Evolutionary conservation across 2,797 vertebrate genomes (phyloP).

Genomic region (Gila robusta): DNA sequence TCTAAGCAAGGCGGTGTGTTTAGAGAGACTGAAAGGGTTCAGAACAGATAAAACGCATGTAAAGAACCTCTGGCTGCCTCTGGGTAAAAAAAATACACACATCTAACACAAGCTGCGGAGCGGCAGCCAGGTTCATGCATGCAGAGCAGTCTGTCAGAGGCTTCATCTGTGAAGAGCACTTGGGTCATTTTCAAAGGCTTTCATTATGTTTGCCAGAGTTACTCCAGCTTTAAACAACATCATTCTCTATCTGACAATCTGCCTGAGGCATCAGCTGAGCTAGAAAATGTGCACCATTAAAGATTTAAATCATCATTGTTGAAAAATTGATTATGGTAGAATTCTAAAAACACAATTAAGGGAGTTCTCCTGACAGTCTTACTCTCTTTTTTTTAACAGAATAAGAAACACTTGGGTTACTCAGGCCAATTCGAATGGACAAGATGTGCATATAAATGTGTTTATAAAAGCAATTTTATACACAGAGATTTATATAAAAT

Average conservation of each 20-base stretch:
- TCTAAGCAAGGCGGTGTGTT: conserved; percentile 11
- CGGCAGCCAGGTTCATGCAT: conserved; percentile 36
- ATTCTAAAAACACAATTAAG: conserved; percentile 37
- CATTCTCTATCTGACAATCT: conserved; percentile 49
- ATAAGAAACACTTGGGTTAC: not conserved
- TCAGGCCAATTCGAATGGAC: not conserved
- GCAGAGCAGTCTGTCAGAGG: conserved; percentile 37
- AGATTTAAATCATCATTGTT: conserved; percentile 48
- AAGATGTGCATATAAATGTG: not conserved
- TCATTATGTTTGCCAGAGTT: conserved; percentile 42
- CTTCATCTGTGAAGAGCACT: conserved; percentile 42
- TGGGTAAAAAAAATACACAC: conserved; percentile 38
- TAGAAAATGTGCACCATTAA: conserved; percentile 47
- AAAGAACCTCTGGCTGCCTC: conserved; percentile 16
- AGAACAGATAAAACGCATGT: conserved; percentile 37
- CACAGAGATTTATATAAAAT: not conserved
- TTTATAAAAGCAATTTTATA: not conserved
- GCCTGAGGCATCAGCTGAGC: conserved; percentile 43
- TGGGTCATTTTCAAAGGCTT: conserved; percentile 59
- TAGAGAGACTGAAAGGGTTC: conserved; percentile 9
- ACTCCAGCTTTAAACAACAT: conserved; percentile 51
- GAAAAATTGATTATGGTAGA: conserved; percentile 51
- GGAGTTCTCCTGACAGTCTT: not conserved
- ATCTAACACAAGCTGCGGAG: conserved; percentile 27
- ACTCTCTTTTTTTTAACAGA: not conserved